Evolutionary conservation across 2,797 vertebrate species (phyloP).

Genomic region (Monodelphis domestica): DNA sequence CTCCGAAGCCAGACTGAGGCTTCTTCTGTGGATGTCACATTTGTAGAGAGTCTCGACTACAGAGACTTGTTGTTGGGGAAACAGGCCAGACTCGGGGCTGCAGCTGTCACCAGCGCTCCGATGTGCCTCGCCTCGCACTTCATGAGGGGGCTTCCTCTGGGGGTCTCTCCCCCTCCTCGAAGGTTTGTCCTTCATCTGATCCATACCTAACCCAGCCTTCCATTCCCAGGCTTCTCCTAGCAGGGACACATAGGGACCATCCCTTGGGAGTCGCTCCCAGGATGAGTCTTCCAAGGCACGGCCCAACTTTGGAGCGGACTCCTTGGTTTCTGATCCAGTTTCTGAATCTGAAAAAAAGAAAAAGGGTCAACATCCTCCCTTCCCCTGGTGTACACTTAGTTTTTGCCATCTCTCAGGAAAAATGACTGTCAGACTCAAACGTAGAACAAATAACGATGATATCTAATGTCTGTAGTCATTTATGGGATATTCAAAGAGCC

Average conservation of each 20-base stretch:
- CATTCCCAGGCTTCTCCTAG: background rate
- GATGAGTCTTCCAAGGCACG: background rate
- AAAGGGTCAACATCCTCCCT: background rate
- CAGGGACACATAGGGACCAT: fast-evolving
- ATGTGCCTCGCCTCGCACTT: fast-evolving
- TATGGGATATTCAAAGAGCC: background rate
- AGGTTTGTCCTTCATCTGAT: background rate
- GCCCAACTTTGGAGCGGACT: background rate
- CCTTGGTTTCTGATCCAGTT: background rate
- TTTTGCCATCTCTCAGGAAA: background rate
- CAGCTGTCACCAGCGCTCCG: background rate
- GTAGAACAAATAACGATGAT: fast-evolving
- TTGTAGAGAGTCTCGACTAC: background rate
- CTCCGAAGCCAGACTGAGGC: background rate
- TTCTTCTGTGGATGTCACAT: background rate
- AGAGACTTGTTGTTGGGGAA: background rate
- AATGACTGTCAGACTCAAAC: background rate
- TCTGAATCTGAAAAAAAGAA: background rate
- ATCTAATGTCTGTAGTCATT: background rate
- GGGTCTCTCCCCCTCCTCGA: background rate
- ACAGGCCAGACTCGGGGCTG: background rate
- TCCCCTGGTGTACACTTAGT: background rate
- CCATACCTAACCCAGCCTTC: background rate
- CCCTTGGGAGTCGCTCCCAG: no score
- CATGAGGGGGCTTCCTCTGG: background rate